Base-by-base conservation (phyloP, 2,888 invertebrate genomes). In the Mythimna vitellina region DNA sequence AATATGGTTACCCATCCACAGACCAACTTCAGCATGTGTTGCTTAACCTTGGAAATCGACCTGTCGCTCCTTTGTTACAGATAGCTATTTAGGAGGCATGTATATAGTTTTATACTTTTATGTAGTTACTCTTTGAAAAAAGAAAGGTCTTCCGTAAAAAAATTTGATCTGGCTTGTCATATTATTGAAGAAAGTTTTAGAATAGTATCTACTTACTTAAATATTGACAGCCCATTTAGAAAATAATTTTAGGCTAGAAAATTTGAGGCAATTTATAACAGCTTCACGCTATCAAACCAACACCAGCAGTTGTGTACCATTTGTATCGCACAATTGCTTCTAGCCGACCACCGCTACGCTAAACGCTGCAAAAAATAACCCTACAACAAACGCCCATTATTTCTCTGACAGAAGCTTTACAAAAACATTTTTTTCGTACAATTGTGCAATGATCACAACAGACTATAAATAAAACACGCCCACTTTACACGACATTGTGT, bases 401-500 rank as follows among this genome's bases (percentile, higher is more conserved):
- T 89, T 89, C 81, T 75, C 86, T 81, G 87, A 89, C 89, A 87
- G 80, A 78, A 82, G 83, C 76, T 76, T 76, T 82, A 89, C 89
- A 89, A 89, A 88, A 86, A 73, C 53, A 75, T 84, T 88, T 88
- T 86, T 88, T 88, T 87, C 83, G 81, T 81, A 80, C 90, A 87
- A 92, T 92, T 92, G 92, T 93, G 88, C 89, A 91, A 89, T 89
- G 89, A 93, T 94, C 93, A 94, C 89, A 94, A 93, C 93, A 92
- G 87, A 88, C 89, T 88, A 93, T 93, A 94, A 94, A 95, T 93
- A 93, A 92, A 90, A 90, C 91, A 93, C 94, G 93, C 95, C 94
- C 86, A 92, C 87, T 92, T 92, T 89, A 73, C 72, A 80, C 62
- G 64, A 75, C 54, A 80, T 82, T 86, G 83, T 82, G 57, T 66